phyloP scores from a whole-genome alignment of 2,113 vertebrate species.

The Ceuthmochares aereus region DNA sequence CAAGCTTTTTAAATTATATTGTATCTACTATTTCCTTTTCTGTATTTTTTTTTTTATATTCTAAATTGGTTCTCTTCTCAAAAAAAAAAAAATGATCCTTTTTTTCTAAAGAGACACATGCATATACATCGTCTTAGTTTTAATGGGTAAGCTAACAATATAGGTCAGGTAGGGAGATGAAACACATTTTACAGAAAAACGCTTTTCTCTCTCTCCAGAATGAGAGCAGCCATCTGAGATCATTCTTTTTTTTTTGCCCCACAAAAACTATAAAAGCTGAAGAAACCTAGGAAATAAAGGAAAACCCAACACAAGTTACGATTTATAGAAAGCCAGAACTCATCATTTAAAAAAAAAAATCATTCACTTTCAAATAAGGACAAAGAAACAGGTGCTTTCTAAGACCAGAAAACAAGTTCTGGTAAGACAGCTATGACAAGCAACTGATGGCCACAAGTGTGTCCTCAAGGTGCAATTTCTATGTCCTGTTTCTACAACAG shows the following conservation, averaged over 20 bases:
- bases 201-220: not conserved
- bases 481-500: not conserved
- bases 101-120: not conserved
- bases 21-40: not conserved
- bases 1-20: not conserved
- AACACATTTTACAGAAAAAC: not conserved
- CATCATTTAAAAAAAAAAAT: not conserved
- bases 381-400: not conserved
- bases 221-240: not conserved
- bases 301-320: not conserved
- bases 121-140: not conserved
- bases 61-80: not conserved
- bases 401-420: not conserved
- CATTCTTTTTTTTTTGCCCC: fast-evolving
- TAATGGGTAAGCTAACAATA: not conserved
- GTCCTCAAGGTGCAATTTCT: not conserved
- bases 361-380: not conserved
- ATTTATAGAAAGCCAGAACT: not conserved
- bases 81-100: not conserved
- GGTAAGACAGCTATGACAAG: not conserved
- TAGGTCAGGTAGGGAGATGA: not conserved
- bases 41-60: not conserved
- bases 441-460: not conserved
- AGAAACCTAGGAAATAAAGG: not conserved
- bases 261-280: not conserved